A percentile compares a stretch with the other conserved stretches of the same genome.
phyloP scores from a whole-genome alignment of 2,113 vertebrate genomes.

The Dipodomys merriami region DNA sequence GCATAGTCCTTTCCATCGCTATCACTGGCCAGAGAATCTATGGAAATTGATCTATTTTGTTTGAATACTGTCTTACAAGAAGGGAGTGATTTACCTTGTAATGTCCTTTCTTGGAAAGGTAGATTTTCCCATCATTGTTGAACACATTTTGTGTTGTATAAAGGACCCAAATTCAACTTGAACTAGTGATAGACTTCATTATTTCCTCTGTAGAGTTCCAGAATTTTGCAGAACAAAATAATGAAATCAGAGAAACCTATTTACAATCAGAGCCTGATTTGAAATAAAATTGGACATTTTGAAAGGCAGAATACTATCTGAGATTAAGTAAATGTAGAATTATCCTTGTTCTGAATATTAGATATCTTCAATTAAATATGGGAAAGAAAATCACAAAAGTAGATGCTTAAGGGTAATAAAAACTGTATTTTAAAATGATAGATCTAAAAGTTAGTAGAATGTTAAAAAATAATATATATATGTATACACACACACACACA shows the following conservation, averaged over 20 bases:
- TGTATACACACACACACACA: too few relatives aligned
- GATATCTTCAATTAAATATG: conserved; percentile 30
- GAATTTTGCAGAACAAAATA: conserved; percentile 41
- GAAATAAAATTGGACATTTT: conserved; percentile 52
- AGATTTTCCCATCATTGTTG: not conserved
- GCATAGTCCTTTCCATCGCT: not conserved
- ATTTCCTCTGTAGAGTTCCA: not conserved
- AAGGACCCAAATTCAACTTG: conserved; percentile 45
- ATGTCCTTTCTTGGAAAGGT: conserved; percentile 16
- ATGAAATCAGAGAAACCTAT: conserved; percentile 38
- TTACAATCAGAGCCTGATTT: not conserved
- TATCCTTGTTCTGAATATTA: conserved; percentile 46
- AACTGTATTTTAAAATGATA: not conserved
- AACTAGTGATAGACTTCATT: conserved; percentile 38
- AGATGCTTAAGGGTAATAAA: conserved; percentile 39
- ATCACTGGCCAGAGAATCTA: not conserved
- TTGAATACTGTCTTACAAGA: not conserved
- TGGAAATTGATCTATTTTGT: too few relatives aligned
- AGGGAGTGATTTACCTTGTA: not conserved
- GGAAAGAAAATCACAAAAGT: conserved; percentile 39
- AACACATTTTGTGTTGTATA: conserved; percentile 1
- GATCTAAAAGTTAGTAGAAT: conserved; percentile 31
- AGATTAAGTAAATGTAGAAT: conserved; percentile 10
- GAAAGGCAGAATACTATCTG: not conserved
- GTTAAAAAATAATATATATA: conserved; percentile 1